Evolutionary conservation across 2,113 vertebrate species (phyloP).

Genomic region (Leucoraja erinaceus): DNA sequence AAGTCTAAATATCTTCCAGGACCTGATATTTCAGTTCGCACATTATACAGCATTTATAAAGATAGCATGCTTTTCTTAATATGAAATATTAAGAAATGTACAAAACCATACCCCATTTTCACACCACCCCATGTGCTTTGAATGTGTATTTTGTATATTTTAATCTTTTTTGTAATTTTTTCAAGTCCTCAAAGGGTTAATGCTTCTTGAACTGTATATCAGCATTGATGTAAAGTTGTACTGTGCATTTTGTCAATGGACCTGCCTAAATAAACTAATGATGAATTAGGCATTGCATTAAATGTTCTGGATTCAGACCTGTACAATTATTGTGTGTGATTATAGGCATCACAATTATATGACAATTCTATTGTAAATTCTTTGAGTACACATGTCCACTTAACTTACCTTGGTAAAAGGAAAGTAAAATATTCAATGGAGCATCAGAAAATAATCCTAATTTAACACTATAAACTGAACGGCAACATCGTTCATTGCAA

Average conservation of each 20-base stretch:
- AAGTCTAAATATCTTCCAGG: not conserved
- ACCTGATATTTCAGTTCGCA: not conserved
- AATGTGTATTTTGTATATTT: not conserved
- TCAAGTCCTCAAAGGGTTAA: not conserved
- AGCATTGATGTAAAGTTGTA: constrained; percentile 26
- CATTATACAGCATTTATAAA: not conserved
- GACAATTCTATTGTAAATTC: not conserved
- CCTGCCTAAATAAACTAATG: not conserved
- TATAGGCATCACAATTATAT: not conserved
- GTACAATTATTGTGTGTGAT: not conserved
- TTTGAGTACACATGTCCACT: not conserved
- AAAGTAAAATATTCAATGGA: constrained; percentile 6
- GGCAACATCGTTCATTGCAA: not conserved
- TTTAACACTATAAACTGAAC: not conserved
- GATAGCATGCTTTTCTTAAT: not conserved
- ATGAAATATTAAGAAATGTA: not conserved
- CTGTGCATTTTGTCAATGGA: constrained; percentile 27
- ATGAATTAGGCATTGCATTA: not conserved
- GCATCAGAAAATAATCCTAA: not conserved
- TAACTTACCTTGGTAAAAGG: constrained; percentile 19
- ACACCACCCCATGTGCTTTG: not conserved
- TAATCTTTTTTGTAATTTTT: not conserved
- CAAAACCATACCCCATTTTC: not conserved
- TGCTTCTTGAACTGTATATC: not conserved
- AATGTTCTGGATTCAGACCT: not conserved